Evolutionary conservation across 2,888 invertebrate genomes (phyloP), one percentile per base, ranked within the genome.

Genomic region (Agrotis exclamationis): DNA sequence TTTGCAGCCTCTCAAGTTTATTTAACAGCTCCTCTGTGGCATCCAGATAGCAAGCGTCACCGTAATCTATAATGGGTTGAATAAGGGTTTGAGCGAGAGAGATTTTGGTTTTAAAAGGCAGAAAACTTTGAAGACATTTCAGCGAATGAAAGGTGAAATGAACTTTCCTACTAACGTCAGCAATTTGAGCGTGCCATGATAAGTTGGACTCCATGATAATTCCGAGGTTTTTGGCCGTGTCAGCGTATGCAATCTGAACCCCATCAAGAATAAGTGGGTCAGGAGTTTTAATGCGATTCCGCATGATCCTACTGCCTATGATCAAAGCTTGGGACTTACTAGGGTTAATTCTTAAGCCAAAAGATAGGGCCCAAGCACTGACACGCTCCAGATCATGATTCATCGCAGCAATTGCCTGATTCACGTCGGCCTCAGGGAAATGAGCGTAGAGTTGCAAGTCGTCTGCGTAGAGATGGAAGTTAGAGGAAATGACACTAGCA

Each of bases 1-100:
- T 63, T 53, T 63, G n/a, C 24, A 24, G 24, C 22, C n/a, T 14
- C 44, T 54, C 56, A 63, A 54, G 5, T 24, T 54, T 54, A 9
- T 24, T 54, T 63, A 63, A 24, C 7, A 39, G 14, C 45, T 58
- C 33, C 22, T 48, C 16, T 47, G 22, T 39, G 5, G n/a, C 22
- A 54, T 54, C 45, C 14, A 33, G 14, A 13, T 33, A 20, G 2
- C 20, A 20, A 6, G 45, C 28, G 11, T 54, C 44, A 13, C 20
- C 11, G n/a, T 45, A 20, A 24, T 63, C 51, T 51, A 39, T 22
- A 16, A 45, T 20, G 3, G 7, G n/a, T 13, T 60, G 20, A 48
- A 60, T 48, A 6, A 28, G 28, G 5, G 5, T 60, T 47, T n/a
- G 16, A 7, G 59, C 18, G 13, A 45, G 24, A 54, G n/a, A 16